Percentiles rank a stretch among this genome's conserved stretches.
Evolutionary conservation across 2,888 invertebrate species (phyloP).

Genomic region (Flexamia atlantica): DNA sequence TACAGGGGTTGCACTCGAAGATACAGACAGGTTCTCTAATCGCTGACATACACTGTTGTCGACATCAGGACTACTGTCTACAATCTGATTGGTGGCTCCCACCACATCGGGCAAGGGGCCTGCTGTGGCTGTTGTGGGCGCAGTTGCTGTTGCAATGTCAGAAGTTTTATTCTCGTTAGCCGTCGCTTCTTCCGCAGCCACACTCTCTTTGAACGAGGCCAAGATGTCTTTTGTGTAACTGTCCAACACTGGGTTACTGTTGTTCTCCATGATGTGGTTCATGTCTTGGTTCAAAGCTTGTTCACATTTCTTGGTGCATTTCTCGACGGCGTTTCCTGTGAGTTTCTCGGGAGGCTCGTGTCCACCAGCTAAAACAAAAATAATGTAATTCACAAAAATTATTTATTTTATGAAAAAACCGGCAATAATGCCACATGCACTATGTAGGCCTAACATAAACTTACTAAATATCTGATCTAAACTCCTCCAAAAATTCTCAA

Average conservation of each 20-base stretch:
- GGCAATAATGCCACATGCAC: no score
- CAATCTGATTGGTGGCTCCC: neutral
- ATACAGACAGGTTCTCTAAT: neutral
- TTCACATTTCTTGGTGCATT: conserved; percentile 46
- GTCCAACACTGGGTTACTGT: conserved; percentile 20
- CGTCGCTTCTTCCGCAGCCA: conserved; percentile 23
- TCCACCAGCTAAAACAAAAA: conserved; percentile 23
- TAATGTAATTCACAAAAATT: no score
- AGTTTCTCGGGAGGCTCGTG: conserved; percentile 26
- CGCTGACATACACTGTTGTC: conserved; percentile 19
- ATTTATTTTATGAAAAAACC: no score
- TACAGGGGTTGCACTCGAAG: neutral
- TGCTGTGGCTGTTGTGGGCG: neutral
- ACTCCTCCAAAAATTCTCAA: no score
- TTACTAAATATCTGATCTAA: no score
- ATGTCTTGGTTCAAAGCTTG: conserved; percentile 38
- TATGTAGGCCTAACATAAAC: no score
- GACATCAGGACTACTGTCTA: conserved; percentile 25
- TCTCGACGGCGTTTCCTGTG: neutral
- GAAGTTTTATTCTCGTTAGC: neutral
- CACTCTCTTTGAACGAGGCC: conserved; percentile 32
- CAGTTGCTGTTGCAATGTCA: neutral
- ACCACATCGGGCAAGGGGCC: conserved; percentile 41
- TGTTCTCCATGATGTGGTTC: conserved; percentile 16
- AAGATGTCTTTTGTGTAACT: conserved; percentile 41